phyloP scores from a whole-genome alignment of 2,888 invertebrate genomes.

The Hylaea fasciaria region DNA sequence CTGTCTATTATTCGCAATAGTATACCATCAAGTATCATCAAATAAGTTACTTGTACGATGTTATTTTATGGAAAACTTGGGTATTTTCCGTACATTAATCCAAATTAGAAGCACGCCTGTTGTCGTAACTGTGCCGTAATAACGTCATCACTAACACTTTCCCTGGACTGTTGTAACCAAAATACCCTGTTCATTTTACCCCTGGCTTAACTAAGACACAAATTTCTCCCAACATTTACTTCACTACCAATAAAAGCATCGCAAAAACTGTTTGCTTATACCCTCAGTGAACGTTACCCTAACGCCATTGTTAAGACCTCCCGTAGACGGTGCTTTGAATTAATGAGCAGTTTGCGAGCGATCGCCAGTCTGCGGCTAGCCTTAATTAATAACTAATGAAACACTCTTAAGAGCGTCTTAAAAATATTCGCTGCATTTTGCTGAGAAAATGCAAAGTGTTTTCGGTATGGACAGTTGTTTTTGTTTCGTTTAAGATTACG shows the following conservation, averaged over 20 bases:
- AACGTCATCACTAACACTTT: neutral
- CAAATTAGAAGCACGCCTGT: no score
- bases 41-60: no score
- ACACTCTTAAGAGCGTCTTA: constrained; percentile 42
- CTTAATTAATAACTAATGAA: constrained; percentile 72
- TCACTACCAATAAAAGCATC: constrained; percentile 29
- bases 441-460: constrained; percentile 33
- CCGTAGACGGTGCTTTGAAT: constrained; percentile 64
- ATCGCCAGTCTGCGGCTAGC: constrained; percentile 58
- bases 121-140: no score
- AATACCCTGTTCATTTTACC: neutral
- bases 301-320: constrained; percentile 58
- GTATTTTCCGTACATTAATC: no score
- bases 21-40: no score
- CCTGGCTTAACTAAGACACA: constrained; percentile 4
- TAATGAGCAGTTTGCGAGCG: constrained; percentile 64
- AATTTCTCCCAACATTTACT: constrained; percentile 26
- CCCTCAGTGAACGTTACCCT: constrained; percentile 43
- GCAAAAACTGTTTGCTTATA: constrained; percentile 22
- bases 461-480: constrained; percentile 18
- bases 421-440: constrained; percentile 48
- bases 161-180: neutral
- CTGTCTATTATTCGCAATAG: no score
- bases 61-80: no score
- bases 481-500: constrained; percentile 29